Percentiles rank a stretch among this genome's conserved stretches.
phyloP scores from a whole-genome alignment of 2,888 invertebrate genomes.

The Oasisia sp. region DNA sequence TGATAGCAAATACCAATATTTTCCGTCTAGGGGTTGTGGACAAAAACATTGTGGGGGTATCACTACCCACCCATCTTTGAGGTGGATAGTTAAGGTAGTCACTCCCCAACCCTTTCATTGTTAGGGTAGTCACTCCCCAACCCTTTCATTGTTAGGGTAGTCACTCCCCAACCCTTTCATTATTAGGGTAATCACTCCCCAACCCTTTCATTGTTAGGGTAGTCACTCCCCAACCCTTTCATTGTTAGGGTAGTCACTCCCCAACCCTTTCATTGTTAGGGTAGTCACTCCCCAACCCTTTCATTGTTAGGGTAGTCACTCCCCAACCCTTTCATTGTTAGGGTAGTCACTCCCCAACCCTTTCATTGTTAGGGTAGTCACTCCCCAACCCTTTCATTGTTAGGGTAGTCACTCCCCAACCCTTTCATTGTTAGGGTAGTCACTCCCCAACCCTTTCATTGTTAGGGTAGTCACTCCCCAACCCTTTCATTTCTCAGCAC shows the following conservation, averaged over 20 bases:
- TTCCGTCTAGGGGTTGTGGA: not conserved
- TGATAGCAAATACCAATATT: not conserved
- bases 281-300: not conserved
- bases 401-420: not conserved
- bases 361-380: not conserved
- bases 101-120: not conserved
- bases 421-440: too few relatives aligned
- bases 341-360: not conserved
- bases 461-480: not conserved
- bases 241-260: not conserved
- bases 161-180: not conserved
- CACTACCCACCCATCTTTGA: not conserved
- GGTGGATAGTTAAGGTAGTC: not conserved
- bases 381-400: not conserved
- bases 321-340: not conserved
- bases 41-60: not conserved
- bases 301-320: not conserved
- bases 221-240: not conserved
- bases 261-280: not conserved
- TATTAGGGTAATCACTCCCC: not conserved
- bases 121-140: not conserved
- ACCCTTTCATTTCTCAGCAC: not conserved
- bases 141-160: not conserved
- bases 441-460: not conserved
- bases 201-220: not conserved